Evolutionary conservation across 2,113 vertebrate genomes (phyloP).

Genomic region (Petrocephalus zakoni): DNA sequence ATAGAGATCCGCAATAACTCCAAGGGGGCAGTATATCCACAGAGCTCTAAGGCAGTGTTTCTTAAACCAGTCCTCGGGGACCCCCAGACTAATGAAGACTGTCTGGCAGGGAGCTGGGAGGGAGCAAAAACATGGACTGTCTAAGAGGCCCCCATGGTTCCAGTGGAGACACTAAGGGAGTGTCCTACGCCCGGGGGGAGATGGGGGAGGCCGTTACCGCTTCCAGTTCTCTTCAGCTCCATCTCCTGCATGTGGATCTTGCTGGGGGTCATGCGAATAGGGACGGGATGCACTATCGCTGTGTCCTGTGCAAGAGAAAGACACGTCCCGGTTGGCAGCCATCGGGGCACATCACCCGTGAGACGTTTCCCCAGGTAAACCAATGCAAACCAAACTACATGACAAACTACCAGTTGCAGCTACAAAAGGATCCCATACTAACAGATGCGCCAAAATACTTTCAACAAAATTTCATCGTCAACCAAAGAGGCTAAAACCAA

Average conservation of each 20-base stretch:
- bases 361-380: not conserved
- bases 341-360: not conserved
- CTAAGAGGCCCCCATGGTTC: not conserved
- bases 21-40: not conserved
- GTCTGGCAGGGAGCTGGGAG: not conserved
- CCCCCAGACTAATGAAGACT: not conserved
- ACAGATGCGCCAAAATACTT: not conserved
- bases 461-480: not conserved
- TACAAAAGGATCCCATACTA: not conserved
- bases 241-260: conserved; percentile 99
- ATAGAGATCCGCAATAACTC: not conserved
- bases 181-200: not conserved
- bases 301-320: conserved; percentile 72
- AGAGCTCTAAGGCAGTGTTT: not conserved
- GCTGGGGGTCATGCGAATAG: conserved; percentile 98
- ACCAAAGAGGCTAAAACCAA: not conserved
- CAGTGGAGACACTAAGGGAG: not conserved
- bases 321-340: not conserved
- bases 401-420: not conserved
- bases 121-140: not conserved
- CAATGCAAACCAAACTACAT: not conserved
- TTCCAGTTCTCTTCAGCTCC: conserved; percentile 94
- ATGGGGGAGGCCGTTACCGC: conserved; percentile 63
- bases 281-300: conserved; percentile 95
- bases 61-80: not conserved